These are phyloP conservation scores for Dendrolimus houi DNA, from an alignment of 2,888 invertebrate species.

Conservation along the genomic window DNA sequence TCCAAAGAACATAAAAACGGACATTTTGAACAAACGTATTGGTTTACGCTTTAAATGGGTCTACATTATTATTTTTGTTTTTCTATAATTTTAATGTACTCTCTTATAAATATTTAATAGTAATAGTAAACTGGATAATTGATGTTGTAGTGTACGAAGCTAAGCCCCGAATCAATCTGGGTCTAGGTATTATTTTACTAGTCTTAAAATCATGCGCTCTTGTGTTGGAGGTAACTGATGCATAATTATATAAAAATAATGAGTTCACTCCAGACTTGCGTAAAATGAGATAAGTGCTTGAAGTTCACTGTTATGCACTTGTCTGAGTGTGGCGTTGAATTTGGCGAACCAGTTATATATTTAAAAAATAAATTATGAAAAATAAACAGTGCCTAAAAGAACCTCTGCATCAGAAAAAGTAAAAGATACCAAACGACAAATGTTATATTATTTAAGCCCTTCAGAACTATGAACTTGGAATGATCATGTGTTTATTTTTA, in stretches of 20 bases:
- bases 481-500: conserved; percentile 52
- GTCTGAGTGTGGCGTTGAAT: conserved; percentile 29
- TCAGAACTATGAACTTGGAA: conserved; percentile 50
- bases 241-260: conserved; percentile 9
- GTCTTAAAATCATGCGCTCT: conserved; percentile 29
- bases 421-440: conserved; percentile 28
- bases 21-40: conserved; percentile 65
- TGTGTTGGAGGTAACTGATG: background rate
- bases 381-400: conserved; percentile 57
- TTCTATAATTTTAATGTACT: conserved; percentile 25
- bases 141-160: conserved; percentile 51
- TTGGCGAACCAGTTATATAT: conserved; percentile 33
- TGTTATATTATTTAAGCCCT: conserved; percentile 46
- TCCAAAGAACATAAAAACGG: conserved; percentile 44
- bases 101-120: conserved; percentile 48
- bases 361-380: conserved; percentile 16
- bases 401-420: conserved; percentile 46
- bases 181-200: conserved; percentile 55
- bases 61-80: conserved; percentile 25
- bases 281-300: background rate
- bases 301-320: conserved; percentile 13
- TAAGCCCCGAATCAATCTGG: conserved; percentile 40
- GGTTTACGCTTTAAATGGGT: conserved; percentile 33
- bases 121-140: conserved; percentile 35
- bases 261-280: conserved; percentile 12